phyloP scores from a whole-genome alignment of 2,797 vertebrate genomes.

The Sternarchorhynchus goeldii region DNA sequence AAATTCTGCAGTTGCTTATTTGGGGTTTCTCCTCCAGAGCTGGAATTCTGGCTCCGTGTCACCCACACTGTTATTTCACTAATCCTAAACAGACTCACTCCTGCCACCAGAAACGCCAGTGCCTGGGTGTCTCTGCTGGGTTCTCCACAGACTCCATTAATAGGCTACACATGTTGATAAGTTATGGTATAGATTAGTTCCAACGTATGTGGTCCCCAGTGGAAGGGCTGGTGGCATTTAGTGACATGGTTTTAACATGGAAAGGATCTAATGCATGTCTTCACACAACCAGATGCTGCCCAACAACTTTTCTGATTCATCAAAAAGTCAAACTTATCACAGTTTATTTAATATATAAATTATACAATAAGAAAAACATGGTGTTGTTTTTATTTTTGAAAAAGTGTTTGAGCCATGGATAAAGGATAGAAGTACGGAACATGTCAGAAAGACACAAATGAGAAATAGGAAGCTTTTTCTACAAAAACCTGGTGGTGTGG shows the following conservation, averaged over 20 bases:
- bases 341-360: constrained; percentile 11
- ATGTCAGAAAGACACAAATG: constrained; percentile 62
- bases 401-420: constrained; percentile 41
- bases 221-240: constrained; percentile 66
- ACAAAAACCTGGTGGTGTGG: not conserved
- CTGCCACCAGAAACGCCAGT: constrained; percentile 74
- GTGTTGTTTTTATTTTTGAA: not conserved
- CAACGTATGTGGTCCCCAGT: constrained; percentile 77
- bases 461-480: not conserved
- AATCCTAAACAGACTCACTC: constrained; percentile 83
- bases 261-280: constrained; percentile 66
- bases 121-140: constrained; percentile 73
- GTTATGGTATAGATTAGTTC: constrained; percentile 77
- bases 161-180: constrained; percentile 77
- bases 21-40: constrained; percentile 56
- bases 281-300: constrained; percentile 4
- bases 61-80: constrained; percentile 77
- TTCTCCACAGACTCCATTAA: constrained; percentile 78
- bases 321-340: constrained; percentile 18
- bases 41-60: constrained; percentile 68
- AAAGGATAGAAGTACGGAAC: constrained; percentile 66
- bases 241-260: constrained; percentile 68
- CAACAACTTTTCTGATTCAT: constrained; percentile 6
- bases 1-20: constrained; percentile 60
- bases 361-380: not conserved